Evolutionary conservation across 2,888 invertebrate species (phyloP).

Genomic region (Cataglyphis livida): DNA sequence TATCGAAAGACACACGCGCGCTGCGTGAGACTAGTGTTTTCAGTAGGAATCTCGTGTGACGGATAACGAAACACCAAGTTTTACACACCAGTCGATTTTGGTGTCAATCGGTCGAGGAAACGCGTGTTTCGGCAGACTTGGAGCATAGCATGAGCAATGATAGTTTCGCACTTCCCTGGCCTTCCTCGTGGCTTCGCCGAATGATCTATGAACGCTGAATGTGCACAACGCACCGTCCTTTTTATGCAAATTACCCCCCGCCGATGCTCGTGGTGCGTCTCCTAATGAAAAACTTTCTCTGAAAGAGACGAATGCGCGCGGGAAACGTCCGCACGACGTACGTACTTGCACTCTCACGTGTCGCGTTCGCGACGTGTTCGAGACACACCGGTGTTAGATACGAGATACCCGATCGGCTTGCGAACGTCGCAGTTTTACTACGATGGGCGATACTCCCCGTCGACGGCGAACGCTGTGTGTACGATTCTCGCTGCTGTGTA

Average conservation of each 20-base stretch:
- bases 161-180: not conserved
- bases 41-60: not conserved
- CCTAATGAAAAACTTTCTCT: slow-evolving; percentile 56
- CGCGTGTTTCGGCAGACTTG: not conserved
- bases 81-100: not conserved
- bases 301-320: slow-evolving; percentile 69
- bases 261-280: slow-evolving; percentile 62
- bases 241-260: slow-evolving; percentile 73
- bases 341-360: slow-evolving; percentile 68
- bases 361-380: slow-evolving; percentile 25
- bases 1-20: not conserved
- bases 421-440: slow-evolving; percentile 27
- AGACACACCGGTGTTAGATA: not conserved
- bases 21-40: not conserved
- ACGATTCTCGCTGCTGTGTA: slow-evolving; percentile 71
- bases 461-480: slow-evolving; percentile 6
- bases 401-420: slow-evolving; percentile 20
- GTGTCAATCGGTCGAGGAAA: not conserved
- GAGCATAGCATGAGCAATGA: not conserved
- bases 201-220: slow-evolving; percentile 70
- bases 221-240: slow-evolving; percentile 77
- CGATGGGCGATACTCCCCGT: too few species aligned
- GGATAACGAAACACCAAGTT: not conserved
- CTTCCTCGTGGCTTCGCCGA: slow-evolving; percentile 5
- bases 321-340: slow-evolving; percentile 71